Base-by-base conservation (phyloP, 1,140 invertebrate genomes). In the Ceratina japonica region DNA sequence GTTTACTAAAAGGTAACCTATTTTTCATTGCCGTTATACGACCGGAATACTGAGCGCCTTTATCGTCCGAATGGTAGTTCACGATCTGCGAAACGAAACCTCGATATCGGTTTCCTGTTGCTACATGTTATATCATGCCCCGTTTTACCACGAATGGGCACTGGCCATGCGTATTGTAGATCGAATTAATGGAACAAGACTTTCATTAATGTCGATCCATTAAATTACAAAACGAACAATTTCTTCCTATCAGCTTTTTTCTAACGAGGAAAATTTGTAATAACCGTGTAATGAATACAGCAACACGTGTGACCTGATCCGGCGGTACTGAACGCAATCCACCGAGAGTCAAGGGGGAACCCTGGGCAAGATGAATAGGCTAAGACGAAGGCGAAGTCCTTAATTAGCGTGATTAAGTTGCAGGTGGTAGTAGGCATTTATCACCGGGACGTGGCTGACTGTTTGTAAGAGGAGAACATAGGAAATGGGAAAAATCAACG, bases 1-100 rank as follows among this genome's bases (percentile, higher is more conserved):
- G 75, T 87, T 86, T 85, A 83, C 85, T 88, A 85, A 90, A 89
- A 89, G 89, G 86, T 88, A 87, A 88, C 87, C 85, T 87, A 90
- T 90, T 90, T 90, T 86, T 90, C 87, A 86, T 82, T 84, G 82
- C 52, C 76, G 54, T 20, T 61, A 62, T 51, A 44, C 37, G 37
- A 44, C 18, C 75, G 52, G 63, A 51, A 69, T 78, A 74, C 63
- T 62, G 59, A 79, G 61, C 75, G 62, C 49, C 58, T 68, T 49
- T 54, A 58, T 51, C 62, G 71, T 73, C 49, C 62, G 20, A 62
- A 61, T 66, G 22, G 18, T 44, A 37, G 22, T 54, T 22, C 24
- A 37, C 71, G 49, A 54, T 49, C 52, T 54, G 20, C 2, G n/a
- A 15, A 74, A 64, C 73, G n/a, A 15, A 74, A 64, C 73, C 58